Percentiles rank a stretch among this genome's conserved stretches.
phyloP scores from a whole-genome alignment of 2,113 vertebrate genomes.

The Manacus vitellinus region DNA sequence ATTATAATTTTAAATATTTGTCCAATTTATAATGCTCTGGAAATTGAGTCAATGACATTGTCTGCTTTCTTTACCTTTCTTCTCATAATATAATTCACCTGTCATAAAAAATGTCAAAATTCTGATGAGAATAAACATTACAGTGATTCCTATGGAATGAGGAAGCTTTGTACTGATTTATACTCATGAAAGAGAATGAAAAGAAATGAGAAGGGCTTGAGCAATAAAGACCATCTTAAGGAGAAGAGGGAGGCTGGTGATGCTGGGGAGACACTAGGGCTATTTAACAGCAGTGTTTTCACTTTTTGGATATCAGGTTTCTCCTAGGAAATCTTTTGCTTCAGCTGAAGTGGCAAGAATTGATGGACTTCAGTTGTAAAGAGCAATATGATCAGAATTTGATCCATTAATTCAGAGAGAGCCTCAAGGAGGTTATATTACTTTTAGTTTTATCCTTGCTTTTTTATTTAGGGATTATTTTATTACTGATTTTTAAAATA shows the following conservation, averaged over 20 bases:
- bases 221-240: background rate
- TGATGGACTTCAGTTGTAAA: background rate
- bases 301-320: background rate
- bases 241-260: background rate
- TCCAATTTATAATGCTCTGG: background rate
- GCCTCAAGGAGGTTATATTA: background rate
- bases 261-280: no score
- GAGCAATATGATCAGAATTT: background rate
- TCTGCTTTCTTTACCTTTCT: background rate
- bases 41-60: background rate
- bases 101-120: background rate
- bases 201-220: background rate
- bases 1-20: background rate
- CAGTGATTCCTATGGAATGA: background rate
- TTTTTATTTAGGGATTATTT: background rate
- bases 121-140: background rate
- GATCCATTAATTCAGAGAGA: background rate
- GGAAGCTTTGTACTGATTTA: background rate
- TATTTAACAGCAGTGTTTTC: background rate
- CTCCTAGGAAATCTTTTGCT: background rate
- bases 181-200: background rate
- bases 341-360: background rate
- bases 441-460: accelerated
- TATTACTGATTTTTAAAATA: background rate
- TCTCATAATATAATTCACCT: background rate